Conservation (phyloP, 1,140 invertebrate genomes). For the Monomorium pharaonis region DNA sequence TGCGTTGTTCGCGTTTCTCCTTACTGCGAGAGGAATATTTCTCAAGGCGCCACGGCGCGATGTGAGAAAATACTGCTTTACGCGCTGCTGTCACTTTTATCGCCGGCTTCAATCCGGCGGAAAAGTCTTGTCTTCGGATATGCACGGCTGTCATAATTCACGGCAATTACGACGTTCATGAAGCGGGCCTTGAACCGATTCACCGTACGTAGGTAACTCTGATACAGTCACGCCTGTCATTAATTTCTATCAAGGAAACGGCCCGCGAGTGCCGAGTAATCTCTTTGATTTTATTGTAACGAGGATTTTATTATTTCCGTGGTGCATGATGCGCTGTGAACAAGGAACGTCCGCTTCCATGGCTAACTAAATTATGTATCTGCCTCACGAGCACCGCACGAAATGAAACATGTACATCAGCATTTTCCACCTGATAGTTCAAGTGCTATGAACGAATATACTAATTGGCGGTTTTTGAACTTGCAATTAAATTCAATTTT, state of each 20-base stretch:
- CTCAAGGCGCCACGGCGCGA: neutral
- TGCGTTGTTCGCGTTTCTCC: neutral
- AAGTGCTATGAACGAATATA: neutral
- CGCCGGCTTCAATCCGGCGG: constrained; percentile 48
- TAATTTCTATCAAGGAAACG: constrained; percentile 42
- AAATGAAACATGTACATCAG: constrained; percentile 18
- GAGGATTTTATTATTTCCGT: constrained; percentile 42
- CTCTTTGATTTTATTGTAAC: constrained; percentile 51
- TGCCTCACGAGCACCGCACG: constrained; percentile 10
- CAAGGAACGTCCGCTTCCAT: constrained; percentile 24
- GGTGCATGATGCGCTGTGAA: constrained; percentile 2
- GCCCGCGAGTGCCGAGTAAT: constrained; percentile 12
- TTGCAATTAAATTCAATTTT: constrained; percentile 1
- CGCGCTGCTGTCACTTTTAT: constrained; percentile 60
- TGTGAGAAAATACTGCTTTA: constrained; percentile 34
- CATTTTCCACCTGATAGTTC: constrained; percentile 25
- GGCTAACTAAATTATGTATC: constrained; percentile 52
- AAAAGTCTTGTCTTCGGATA: constrained; percentile 59
- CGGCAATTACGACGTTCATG: constrained; percentile 55
- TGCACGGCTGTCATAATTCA: constrained; percentile 53
- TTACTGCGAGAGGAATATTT: neutral
- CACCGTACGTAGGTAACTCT: neutral
- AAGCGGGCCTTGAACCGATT: constrained; percentile 42
- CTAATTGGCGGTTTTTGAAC: constrained; percentile 30
- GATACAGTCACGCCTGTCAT: constrained; percentile 22